These are phyloP conservation scores for Sprattus sprattus DNA, from an alignment of 2,113 vertebrate genomes.

Conservation along the genomic window DNA sequence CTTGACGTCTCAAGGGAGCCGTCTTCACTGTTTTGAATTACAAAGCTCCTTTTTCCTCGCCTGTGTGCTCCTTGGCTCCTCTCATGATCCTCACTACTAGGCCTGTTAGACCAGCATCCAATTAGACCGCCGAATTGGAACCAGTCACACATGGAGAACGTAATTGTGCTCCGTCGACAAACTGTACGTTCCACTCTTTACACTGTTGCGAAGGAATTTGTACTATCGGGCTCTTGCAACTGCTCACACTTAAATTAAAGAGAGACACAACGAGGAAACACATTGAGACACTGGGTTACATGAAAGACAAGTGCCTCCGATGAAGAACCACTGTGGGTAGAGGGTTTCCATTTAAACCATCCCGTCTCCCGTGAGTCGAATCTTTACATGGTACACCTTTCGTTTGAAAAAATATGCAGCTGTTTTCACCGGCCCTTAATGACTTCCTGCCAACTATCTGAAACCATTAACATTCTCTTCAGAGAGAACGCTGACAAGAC, in stretches of 20 bases:
- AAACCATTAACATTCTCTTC: neutral
- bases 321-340: neutral
- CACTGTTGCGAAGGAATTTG: neutral
- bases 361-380: neutral
- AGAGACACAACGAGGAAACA: neutral
- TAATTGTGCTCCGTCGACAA: neutral
- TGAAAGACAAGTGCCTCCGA: neutral
- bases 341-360: neutral
- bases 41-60: neutral
- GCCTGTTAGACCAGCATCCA: slow-evolving; percentile 4
- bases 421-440: neutral
- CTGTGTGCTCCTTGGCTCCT: neutral
- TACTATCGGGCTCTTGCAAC: neutral
- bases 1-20: neutral
- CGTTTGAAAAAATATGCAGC: neutral
- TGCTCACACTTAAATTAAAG: neutral
- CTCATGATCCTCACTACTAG: neutral
- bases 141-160: neutral
- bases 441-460: neutral
- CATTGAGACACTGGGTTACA: neutral
- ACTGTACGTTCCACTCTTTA: neutral
- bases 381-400: neutral
- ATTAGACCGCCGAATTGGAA: neutral
- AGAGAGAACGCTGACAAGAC: slow-evolving; percentile 6
- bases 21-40: slow-evolving; percentile 12